phyloP scores from a whole-genome alignment of 2,113 vertebrate genomes.

The Haliaeetus leucogaster region DNA sequence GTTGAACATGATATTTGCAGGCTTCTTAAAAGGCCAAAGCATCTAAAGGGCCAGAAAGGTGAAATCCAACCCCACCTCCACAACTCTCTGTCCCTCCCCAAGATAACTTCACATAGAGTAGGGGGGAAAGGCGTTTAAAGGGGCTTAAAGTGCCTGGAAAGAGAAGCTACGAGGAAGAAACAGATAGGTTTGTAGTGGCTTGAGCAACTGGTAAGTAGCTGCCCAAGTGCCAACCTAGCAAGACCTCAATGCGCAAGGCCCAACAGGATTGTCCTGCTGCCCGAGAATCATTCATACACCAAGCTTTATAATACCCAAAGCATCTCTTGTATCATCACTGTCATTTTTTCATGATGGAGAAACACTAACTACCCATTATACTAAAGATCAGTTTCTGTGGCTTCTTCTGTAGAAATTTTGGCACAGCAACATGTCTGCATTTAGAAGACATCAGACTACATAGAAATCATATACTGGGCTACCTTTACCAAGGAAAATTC shows the following conservation, averaged over 20 bases:
- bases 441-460: background rate
- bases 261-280: background rate
- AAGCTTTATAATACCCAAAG: background rate
- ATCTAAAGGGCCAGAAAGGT: background rate
- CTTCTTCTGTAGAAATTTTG: background rate
- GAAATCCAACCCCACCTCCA: background rate
- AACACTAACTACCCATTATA: background rate
- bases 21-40: background rate
- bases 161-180: background rate
- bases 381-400: background rate
- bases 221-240: background rate
- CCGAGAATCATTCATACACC: background rate
- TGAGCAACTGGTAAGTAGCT: background rate
- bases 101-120: background rate
- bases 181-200: background rate
- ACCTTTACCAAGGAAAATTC: background rate
- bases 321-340: background rate
- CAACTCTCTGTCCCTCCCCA: background rate
- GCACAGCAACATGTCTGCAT: background rate
- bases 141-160: background rate
- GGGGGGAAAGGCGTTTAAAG: background rate
- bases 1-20: background rate
- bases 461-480: background rate
- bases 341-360: background rate
- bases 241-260: accelerated